A percentile compares a stretch with the other conserved stretches of the same genome.
Evolutionary conservation across 2,888 invertebrate species (phyloP).

Genomic region (Didymodactylos carnosus): DNA sequence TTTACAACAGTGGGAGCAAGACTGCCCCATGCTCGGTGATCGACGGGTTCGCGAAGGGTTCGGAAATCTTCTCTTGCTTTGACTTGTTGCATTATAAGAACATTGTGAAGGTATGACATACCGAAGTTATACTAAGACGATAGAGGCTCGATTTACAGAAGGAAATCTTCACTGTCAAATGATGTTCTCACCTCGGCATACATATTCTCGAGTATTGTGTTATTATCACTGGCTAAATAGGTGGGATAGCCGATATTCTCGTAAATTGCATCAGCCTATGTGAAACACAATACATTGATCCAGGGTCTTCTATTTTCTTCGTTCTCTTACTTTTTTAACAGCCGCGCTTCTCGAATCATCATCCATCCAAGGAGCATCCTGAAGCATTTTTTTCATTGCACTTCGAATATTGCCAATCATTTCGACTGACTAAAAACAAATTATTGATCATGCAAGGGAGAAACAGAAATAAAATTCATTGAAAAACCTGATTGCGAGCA

Average conservation of each 20-base stretch:
- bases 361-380: slow-evolving; percentile 82
- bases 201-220: slow-evolving; percentile 2
- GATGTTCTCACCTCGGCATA: slow-evolving; percentile 1
- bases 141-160: neutral
- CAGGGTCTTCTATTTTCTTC: neutral
- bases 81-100: neutral
- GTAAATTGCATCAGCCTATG: slow-evolving; percentile 48
- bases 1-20: slow-evolving; percentile 45
- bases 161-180: neutral
- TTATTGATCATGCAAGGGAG: too few species aligned
- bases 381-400: slow-evolving; percentile 63
- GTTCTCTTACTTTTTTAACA: slow-evolving; percentile 27
- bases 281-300: neutral
- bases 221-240: slow-evolving; percentile 21
- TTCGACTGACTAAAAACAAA: slow-evolving; percentile 36
- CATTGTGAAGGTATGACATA: neutral
- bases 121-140: neutral
- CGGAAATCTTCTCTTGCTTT: neutral
- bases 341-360: slow-evolving; percentile 44
- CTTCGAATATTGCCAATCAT: slow-evolving; percentile 67
- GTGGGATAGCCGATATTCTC: slow-evolving; percentile 45
- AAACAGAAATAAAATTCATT: too few species aligned
- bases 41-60: neutral
- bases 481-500: slow-evolving; percentile 52
- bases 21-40: neutral